A percentile compares a stretch with the other conserved stretches of the same genome.
These are phyloP conservation scores for Leptinotarsa rubiginosa DNA, from an alignment of 2,888 invertebrate species.

Conservation along the genomic window DNA sequence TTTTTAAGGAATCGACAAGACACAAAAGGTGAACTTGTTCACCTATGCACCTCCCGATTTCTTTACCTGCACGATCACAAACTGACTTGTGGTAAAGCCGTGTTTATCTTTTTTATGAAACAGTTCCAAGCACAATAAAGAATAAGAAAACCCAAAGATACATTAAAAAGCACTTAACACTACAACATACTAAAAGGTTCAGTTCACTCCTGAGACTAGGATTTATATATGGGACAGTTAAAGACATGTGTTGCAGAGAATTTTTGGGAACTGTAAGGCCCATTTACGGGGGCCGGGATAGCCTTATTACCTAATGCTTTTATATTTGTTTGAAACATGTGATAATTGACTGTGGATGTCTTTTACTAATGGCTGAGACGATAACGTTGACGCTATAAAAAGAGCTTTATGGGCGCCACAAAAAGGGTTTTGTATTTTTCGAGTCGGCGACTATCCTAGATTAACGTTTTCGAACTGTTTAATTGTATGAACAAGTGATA, in stretches of 20 bases:
- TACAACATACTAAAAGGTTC: constrained; percentile 60
- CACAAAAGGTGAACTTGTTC: background rate
- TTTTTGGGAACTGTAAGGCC: constrained; percentile 46
- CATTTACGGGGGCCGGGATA: constrained; percentile 45
- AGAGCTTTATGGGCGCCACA: constrained; percentile 33
- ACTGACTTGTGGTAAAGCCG: constrained; percentile 6
- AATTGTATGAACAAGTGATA: constrained; percentile 12
- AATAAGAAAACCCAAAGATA: constrained; percentile 57
- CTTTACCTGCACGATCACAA: constrained; percentile 19
- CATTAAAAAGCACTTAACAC: constrained; percentile 64
- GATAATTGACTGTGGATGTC: constrained; percentile 53
- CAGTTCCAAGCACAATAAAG: constrained; percentile 36
- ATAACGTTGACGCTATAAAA: constrained; percentile 30
- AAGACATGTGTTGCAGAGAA: constrained; percentile 53
- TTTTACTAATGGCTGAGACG: constrained; percentile 37
- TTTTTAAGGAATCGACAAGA: no score
- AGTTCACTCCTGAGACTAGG: constrained; percentile 55
- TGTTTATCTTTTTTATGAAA: constrained; percentile 40
- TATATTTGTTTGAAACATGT: constrained; percentile 52
- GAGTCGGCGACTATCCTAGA: constrained; percentile 26
- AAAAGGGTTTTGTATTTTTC: constrained; percentile 30
- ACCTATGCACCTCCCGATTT: background rate
- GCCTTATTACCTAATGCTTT: constrained; percentile 52
- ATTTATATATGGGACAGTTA: constrained; percentile 56
- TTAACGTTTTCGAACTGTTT: constrained; percentile 17